Evolutionary conservation across 2,797 vertebrate species (phyloP).

Genomic region (Garrulus glandarius): DNA sequence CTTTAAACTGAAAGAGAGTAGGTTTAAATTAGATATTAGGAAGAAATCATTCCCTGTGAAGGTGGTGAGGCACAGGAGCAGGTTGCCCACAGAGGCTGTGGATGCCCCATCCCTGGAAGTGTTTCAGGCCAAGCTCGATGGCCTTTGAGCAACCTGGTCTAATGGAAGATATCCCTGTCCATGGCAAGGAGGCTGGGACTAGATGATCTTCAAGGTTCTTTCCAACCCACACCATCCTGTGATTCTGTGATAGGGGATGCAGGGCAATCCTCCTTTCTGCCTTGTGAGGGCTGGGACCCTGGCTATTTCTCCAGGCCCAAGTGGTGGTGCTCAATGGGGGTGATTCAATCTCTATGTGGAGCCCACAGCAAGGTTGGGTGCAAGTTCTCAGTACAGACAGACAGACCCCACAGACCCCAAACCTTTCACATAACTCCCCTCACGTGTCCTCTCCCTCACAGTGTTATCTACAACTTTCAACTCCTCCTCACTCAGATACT

Average conservation of each 20-base stretch:
- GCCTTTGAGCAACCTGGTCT: neutral
- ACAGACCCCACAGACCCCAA: neutral
- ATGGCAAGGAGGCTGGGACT: neutral
- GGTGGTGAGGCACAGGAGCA: neutral
- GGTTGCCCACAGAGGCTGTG: neutral
- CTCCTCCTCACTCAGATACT: neutral
- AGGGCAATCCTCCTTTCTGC: neutral
- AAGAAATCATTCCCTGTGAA: neutral
- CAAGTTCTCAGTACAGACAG: neutral
- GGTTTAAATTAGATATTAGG: neutral
- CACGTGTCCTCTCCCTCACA: rapidly evolving
- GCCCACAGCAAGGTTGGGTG: rapidly evolving
- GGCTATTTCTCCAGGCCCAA: neutral
- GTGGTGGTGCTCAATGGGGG: rapidly evolving
- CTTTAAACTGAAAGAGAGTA: neutral
- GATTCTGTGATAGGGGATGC: neutral
- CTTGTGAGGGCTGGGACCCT: neutral
- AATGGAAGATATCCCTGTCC: neutral
- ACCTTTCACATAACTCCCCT: neutral
- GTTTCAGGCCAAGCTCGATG: neutral
- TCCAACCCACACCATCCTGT: neutral
- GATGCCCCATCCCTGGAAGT: neutral
- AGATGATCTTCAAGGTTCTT: neutral
- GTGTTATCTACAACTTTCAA: neutral
- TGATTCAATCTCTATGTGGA: neutral